Percentiles rank a stretch among this genome's conserved stretches.
Conservation (phyloP, 2,797 vertebrate genomes). For the Semaprochilodus insignis region DNA sequence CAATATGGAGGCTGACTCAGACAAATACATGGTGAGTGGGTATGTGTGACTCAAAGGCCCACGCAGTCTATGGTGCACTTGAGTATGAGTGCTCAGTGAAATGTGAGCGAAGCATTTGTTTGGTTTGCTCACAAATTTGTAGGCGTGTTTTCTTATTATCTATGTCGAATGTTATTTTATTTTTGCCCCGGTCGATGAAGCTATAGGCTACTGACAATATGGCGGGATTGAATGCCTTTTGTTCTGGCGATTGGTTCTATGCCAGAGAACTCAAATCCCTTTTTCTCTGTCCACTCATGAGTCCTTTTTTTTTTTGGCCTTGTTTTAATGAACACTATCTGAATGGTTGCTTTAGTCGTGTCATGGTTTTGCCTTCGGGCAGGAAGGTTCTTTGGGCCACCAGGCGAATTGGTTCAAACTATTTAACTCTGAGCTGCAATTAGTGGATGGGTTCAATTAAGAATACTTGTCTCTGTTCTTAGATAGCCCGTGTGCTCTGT, state of each 20-base stretch:
- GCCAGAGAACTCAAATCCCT: background rate
- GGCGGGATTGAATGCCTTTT: background rate
- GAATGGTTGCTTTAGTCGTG: background rate
- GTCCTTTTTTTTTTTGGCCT: background rate
- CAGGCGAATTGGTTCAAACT: background rate
- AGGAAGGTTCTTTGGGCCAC: background rate
- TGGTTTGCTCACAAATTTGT: background rate
- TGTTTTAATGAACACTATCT: background rate
- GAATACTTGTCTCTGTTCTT: background rate
- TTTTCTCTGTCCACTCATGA: background rate
- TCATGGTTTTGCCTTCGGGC: background rate
- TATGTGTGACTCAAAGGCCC: conserved; percentile 9
- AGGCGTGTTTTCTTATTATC: background rate
- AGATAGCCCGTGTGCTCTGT: background rate
- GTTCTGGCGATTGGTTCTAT: background rate
- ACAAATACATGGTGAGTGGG: background rate
- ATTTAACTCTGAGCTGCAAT: background rate
- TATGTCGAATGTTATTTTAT: background rate
- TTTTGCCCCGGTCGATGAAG: too few species aligned
- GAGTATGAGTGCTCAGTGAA: background rate
- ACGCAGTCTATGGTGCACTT: background rate
- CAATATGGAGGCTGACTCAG: background rate
- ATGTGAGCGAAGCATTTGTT: background rate
- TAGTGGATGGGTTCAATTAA: background rate
- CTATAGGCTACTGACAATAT: background rate